Evolutionary conservation across 2,113 vertebrate genomes (phyloP).

Genomic region (Coryphaenoides rupestris): DNA sequence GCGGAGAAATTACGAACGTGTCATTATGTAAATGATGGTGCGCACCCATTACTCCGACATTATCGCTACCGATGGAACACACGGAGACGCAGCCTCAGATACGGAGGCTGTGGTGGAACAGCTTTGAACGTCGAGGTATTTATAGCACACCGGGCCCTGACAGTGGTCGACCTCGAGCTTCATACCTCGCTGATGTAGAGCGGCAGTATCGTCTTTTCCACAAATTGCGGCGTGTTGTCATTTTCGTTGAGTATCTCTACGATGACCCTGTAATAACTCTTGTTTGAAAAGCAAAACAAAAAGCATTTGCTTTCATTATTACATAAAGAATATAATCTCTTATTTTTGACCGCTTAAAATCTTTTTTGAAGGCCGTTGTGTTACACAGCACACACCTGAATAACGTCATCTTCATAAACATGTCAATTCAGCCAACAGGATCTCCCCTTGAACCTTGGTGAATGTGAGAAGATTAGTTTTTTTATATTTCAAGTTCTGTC

Average conservation of each 20-base stretch:
- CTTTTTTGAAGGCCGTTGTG: too few species aligned
- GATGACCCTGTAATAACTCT: slow-evolving; percentile 62
- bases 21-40: not conserved
- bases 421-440: slow-evolving; percentile 60
- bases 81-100: not conserved
- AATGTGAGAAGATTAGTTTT: not conserved
- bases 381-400: slow-evolving; percentile 50
- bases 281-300: slow-evolving; percentile 21
- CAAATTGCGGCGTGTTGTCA: slow-evolving; percentile 73
- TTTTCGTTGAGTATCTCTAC: slow-evolving; percentile 78
- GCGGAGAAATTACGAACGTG: slow-evolving; percentile 11
- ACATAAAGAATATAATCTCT: not conserved
- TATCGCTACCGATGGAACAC: not conserved
- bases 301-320: not conserved
- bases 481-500: not conserved
- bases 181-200: slow-evolving; percentile 73
- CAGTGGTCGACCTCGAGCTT: not conserved
- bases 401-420: slow-evolving; percentile 60
- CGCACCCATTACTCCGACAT: not conserved
- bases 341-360: too few species aligned
- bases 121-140: not conserved
- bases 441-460: slow-evolving; percentile 55
- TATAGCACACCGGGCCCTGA: not conserved
- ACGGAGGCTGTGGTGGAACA: too few species aligned
- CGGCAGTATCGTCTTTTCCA: slow-evolving; percentile 49